Evolutionary conservation across 1,140 invertebrate species (phyloP), one percentile per base, ranked within the genome.

Genomic region (Drosophila persimilis): DNA sequence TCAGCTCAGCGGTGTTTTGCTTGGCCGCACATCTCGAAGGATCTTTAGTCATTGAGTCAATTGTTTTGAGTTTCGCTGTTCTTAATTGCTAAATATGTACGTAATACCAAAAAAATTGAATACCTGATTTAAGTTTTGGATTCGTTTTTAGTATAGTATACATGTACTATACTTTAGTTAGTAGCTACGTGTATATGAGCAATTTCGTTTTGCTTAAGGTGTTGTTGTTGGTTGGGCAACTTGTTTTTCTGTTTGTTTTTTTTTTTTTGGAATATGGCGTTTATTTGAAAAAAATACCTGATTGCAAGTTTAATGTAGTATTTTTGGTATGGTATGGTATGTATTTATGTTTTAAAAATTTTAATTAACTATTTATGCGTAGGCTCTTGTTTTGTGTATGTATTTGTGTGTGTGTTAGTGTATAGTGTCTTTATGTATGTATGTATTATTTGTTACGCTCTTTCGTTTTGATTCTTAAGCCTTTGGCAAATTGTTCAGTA

Each of bases 401-500:
- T 62, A 9, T 65, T 48, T 73, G 41, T 46, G 22, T 55, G 6
- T 73, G 50, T 51, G 48, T 60, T 71, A 20, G 53, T 70, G 67
- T 43, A 43, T 52, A 69, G 44, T 76, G 31, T 35, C 7, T 60
- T 56, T 69, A 50, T 39, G 47, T 63, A 56, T 59, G 52, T 67
- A 56, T 59, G 52, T 67, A n/a, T 73, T 67, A 52, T 65, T 48
- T 39, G 26, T 67, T 70, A 77, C 43, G 39, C 66, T 69, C 69
- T 63, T 43, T 51, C 39, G 24, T 79, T 84, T 77, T 88, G 83
- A 81, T 88, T 81, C 74, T 86, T 78, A 78, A 77, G 83, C 83
- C 83, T 86, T 88, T 86, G 83, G 83, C 83, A 88, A 86, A 88
- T 86, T 81, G 83, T 86, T 86, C 83, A 81, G 74, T 86, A 81